Percentiles rank a stretch among this genome's conserved stretches.
These are phyloP conservation scores for Chiloscyllium punctatum DNA, from an alignment of 2,797 vertebrate species.

Conservation along the genomic window DNA sequence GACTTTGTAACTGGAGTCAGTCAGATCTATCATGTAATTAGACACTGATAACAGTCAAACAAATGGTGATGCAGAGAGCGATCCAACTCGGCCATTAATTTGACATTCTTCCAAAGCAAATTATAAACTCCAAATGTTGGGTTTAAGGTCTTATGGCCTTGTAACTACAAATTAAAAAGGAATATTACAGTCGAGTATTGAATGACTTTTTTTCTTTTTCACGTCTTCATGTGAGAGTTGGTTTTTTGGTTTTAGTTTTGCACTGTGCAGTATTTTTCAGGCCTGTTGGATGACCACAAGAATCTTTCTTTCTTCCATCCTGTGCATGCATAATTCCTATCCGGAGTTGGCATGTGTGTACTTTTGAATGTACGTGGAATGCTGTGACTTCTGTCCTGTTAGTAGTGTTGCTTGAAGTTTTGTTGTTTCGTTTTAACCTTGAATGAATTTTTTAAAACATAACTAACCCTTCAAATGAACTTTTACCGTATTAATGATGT, in stretches of 20 bases:
- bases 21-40: not conserved
- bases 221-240: not conserved
- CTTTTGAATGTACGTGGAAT: not conserved
- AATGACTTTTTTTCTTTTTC: constrained; percentile 10
- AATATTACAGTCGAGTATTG: not conserved
- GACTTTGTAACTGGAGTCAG: not conserved
- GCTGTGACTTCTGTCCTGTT: not conserved
- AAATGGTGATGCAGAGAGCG: not conserved
- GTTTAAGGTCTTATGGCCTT: not conserved
- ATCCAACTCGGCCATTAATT: not conserved
- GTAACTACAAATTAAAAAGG: not conserved
- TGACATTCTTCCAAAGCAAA: not conserved
- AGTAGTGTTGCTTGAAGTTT: not conserved
- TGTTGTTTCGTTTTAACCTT: no score
- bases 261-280: not conserved
- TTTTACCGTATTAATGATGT: not conserved
- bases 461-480: not conserved
- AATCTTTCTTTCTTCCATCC: not conserved
- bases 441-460: no score
- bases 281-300: not conserved
- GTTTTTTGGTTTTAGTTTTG: not conserved
- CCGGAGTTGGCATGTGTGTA: not conserved
- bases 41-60: not conserved
- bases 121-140: not conserved
- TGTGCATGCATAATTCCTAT: not conserved